A percentile compares a stretch with the other conserved stretches of the same genome.
phyloP scores from a whole-genome alignment of 2,113 vertebrate genomes.

The Struthidea cinerea region DNA sequence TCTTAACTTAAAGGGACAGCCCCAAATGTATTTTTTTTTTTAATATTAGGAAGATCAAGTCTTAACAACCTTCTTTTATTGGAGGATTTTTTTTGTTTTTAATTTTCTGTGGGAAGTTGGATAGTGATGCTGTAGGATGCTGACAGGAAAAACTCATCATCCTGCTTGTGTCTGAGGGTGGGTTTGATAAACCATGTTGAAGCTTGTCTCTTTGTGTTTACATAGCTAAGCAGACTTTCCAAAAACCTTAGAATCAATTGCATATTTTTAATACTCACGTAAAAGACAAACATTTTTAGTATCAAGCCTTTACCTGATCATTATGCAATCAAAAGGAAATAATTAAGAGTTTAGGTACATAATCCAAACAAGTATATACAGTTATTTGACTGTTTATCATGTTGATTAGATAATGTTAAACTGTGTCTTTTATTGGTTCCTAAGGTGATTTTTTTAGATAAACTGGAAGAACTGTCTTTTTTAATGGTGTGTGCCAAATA shows the following conservation, averaged over 20 bases:
- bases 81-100: neutral
- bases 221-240: neutral
- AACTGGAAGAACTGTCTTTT: neutral
- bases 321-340: neutral
- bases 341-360: neutral
- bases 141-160: neutral
- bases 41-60: neutral
- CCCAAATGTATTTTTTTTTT: neutral
- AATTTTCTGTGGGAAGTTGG: neutral
- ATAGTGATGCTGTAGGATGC: neutral
- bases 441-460: neutral
- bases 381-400: neutral
- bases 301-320: neutral
- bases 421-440: neutral
- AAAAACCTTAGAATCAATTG: neutral
- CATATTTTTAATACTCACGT: rapidly evolving
- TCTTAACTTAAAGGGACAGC: neutral
- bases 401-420: neutral
- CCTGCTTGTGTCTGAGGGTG: neutral
- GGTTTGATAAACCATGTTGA: neutral
- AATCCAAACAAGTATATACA: neutral
- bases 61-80: neutral
- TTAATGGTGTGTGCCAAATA: neutral
- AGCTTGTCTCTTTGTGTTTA: neutral
- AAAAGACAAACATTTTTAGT: neutral